Evolutionary conservation across 2,113 vertebrate genomes (phyloP).

Genomic region (Argyrosomus japonicus): DNA sequence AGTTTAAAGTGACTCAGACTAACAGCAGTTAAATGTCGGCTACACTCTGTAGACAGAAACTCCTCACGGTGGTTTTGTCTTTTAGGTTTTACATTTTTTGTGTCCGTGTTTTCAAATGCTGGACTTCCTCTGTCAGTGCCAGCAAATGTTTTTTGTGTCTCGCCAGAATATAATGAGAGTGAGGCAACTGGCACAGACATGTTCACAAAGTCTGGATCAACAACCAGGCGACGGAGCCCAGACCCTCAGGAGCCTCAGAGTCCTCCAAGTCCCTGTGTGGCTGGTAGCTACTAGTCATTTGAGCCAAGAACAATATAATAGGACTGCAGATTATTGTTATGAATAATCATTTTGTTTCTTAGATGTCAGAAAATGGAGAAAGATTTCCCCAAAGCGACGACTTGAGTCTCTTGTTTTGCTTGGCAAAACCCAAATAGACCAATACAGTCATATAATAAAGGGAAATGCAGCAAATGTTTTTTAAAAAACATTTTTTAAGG

Average conservation of each 20-base stretch:
- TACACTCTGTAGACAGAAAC: too few relatives aligned
- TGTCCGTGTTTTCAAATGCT: neutral
- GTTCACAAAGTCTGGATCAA: neutral
- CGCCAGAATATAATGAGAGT: neutral
- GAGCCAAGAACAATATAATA: neutral
- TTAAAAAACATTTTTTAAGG: too few relatives aligned
- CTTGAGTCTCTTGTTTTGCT: neutral
- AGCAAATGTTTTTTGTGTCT: neutral
- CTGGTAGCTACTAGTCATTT: neutral
- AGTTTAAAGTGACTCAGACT: neutral
- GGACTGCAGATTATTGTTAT: neutral
- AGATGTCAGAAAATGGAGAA: too few relatives aligned
- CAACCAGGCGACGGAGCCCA: neutral
- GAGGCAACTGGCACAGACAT: neutral
- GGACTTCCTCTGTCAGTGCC: too few relatives aligned
- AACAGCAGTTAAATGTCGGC: too few relatives aligned
- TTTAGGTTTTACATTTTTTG: neutral
- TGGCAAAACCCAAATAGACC: neutral
- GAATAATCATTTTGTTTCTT: neutral
- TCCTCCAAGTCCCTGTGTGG: neutral
- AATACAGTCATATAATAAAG: neutral
- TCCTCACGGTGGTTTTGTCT: too few relatives aligned
- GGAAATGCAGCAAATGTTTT: neutral
- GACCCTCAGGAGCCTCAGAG: neutral
- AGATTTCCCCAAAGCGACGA: too few relatives aligned